Conservation (phyloP, 2,888 invertebrate species). For the Ctena decussata region DNA sequence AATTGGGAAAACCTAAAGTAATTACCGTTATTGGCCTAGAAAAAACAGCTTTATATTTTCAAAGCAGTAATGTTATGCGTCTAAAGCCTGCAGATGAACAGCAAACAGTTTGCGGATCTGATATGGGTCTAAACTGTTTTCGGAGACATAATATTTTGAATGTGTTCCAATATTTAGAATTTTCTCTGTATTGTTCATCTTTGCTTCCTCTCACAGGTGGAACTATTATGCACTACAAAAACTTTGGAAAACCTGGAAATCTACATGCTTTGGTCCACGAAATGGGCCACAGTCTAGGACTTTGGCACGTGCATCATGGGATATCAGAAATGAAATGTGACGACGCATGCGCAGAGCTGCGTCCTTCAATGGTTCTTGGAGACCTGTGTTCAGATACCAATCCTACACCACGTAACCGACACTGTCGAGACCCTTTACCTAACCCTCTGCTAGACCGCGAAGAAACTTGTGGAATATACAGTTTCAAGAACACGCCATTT, state of each 20-base stretch:
- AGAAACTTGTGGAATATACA: constrained; percentile 68
- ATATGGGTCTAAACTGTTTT: too few species aligned
- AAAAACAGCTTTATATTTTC: too few species aligned
- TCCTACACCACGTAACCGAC: constrained; percentile 80
- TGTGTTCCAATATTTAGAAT: too few species aligned
- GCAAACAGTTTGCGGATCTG: too few species aligned
- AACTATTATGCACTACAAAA: constrained; percentile 78
- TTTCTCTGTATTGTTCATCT: too few species aligned
- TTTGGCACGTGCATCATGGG: constrained; percentile 86
- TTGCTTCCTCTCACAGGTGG: constrained; percentile 79
- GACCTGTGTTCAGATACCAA: constrained; percentile 85
- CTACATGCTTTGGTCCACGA: constrained; percentile 84
- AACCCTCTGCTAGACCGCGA: constrained; percentile 7
- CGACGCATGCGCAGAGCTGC: constrained; percentile 81
- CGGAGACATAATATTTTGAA: too few species aligned
- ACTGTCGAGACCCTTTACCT: constrained; percentile 77
- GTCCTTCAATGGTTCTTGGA: constrained; percentile 82
- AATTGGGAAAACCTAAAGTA: too few species aligned
- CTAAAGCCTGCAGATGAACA: too few species aligned
- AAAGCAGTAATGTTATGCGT: too few species aligned
- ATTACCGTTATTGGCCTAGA: too few species aligned
- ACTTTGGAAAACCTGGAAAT: constrained; percentile 75
- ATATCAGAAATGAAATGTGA: constrained; percentile 81
- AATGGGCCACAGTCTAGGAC: constrained; percentile 85
- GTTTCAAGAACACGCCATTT: constrained; percentile 79